Base-by-base conservation (phyloP, 1,140 invertebrate species). In the Lordiphosa collinella region DNA sequence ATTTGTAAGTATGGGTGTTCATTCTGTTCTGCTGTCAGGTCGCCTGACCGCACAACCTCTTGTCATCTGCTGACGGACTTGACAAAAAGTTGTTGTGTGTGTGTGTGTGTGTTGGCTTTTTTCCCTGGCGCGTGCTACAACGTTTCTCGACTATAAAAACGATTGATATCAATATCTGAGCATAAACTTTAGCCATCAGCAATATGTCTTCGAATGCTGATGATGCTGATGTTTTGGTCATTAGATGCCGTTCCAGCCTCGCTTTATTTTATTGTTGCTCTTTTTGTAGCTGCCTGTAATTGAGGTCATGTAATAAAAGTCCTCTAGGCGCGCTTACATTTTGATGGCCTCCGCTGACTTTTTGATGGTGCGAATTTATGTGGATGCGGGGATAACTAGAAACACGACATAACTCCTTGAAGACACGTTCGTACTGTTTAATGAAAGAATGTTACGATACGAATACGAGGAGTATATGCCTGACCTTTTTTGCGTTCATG, bases 161-260 rank as follows among this genome's bases (percentile, higher is more conserved):
- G 76, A 84, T 80, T 80, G 76, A 76, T 80, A 82, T 80, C 76
- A 80, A 80, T 80, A 82, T 80, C 53, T 32, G 56, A 51, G 37
- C 62, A 70, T 66, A 41, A 69, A 65, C 65, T 64, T 55, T 47
- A 53, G 13, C 54, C 54, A 65, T 65, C 50, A 52, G 49, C 53
- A 58, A 50, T 32, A 40, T 67, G 58, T 46, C 44, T 32, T 43
- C 36, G 34, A 49, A 43, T 38, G 12, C 18, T 34, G 36, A 38
- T 41, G 46, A 61, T 58, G 71, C 13, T 50, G 40, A 40, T 66
- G 31, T 31, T 62, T 57, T 48, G 57, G 76, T 75, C 70, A 79
- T 82, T 75, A 82, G 72, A 58, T 57, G 56, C 46, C 61, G 51
- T 50, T 48, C 10, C 22, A 32, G 29, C 31, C 31, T 38, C 34